A percentile compares a stretch with the other conserved stretches of the same genome.
Conservation (phyloP, 2,888 invertebrate genomes). For the Crematogaster levior region DNA sequence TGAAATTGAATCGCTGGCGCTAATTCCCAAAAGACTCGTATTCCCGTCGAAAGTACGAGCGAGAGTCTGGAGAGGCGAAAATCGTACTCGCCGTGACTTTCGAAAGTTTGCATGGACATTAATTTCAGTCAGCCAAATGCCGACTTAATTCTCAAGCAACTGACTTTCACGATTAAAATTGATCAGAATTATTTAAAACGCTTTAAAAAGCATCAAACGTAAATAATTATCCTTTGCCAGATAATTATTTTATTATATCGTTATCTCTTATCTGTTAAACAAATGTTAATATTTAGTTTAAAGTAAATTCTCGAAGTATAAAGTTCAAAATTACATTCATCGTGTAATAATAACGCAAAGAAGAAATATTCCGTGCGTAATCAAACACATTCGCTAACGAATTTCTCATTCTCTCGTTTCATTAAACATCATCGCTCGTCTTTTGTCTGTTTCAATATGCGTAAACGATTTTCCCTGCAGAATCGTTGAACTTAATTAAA, state of each 20-base stretch:
- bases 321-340: background rate
- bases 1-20: slow-evolving; percentile 48
- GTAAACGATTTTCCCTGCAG: background rate
- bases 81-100: slow-evolving; percentile 27
- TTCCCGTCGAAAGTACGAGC: slow-evolving; percentile 37
- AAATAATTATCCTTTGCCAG: background rate
- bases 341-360: background rate
- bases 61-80: background rate
- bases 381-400: slow-evolving; percentile 40
- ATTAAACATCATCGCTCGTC: slow-evolving; percentile 15
- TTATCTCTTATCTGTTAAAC: background rate
- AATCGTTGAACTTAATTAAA: slow-evolving; percentile 46
- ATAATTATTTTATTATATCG: background rate
- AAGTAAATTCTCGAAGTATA: background rate
- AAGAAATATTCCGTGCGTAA: background rate
- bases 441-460: slow-evolving; percentile 26
- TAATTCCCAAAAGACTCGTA: slow-evolving; percentile 48
- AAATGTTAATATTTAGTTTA: background rate
- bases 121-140: slow-evolving; percentile 41
- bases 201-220: background rate
- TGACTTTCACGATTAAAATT: slow-evolving; percentile 1
- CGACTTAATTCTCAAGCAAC: slow-evolving; percentile 26
- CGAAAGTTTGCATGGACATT: slow-evolving; percentile 43
- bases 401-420: slow-evolving; percentile 17
- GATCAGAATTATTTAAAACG: slow-evolving; percentile 9